A percentile compares a stretch with the other conserved stretches of the same genome.
These are phyloP conservation scores for Oreochromis tanganicae DNA, from an alignment of 2,113 vertebrate species.

Conservation along the genomic window DNA sequence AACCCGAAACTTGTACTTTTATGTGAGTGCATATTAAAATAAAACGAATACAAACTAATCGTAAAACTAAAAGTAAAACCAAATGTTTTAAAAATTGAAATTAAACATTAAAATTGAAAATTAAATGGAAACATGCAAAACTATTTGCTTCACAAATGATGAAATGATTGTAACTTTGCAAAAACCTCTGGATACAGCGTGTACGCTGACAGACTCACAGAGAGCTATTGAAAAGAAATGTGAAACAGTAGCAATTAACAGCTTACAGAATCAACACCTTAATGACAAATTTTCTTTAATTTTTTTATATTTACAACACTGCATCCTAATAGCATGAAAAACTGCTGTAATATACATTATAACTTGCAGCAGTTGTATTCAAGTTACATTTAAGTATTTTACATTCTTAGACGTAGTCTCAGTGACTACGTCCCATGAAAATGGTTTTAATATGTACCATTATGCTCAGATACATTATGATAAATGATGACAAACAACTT, in stretches of 20 bases:
- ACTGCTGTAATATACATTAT: neutral
- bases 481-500: neutral
- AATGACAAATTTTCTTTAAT: neutral
- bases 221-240: neutral
- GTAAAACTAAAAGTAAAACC: neutral
- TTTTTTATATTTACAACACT: conserved; percentile 29
- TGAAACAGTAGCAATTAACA: neutral
- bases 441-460: neutral
- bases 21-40: neutral
- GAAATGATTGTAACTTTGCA: neutral
- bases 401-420: conserved; percentile 15
- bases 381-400: neutral
- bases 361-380: neutral
- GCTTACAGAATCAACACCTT: neutral
- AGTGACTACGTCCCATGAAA: neutral
- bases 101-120: neutral
- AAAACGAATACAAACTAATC: neutral
- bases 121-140: neutral
- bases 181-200: neutral
- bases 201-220: neutral
- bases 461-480: neutral
- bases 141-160: neutral
- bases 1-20: neutral
- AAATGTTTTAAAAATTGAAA: neutral
- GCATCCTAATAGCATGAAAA: neutral